Evolutionary conservation across 2,888 invertebrate genomes (phyloP), one percentile per base, ranked within the genome.

Genomic region (Agriopis marginaria): DNA sequence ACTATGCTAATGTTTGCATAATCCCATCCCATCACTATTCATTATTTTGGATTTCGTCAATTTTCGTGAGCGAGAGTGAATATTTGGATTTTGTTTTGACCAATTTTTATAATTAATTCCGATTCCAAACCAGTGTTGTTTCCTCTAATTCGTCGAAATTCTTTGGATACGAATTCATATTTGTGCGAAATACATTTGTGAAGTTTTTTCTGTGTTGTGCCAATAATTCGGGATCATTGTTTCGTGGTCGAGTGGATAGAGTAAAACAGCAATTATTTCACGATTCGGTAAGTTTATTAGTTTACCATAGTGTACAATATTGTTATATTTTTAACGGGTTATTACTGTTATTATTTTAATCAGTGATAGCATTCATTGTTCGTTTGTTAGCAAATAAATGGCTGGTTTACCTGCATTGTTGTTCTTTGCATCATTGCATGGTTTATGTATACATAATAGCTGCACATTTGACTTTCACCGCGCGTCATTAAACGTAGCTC

Each of bases 181-280:
- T 51, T 40, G 63, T 40, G 67, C 53, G 66, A 42, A 42, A 66
- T n/a, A 49, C 49, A 7, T 59, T 42, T 42, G 55, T 56, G 39
- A 4, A 40, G 9, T 9, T 17, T 17, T 80, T 80, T 56, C 77
- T 75, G 32, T 80, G 75, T 64, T 79, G 68, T 55, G 74, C 75
- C 66, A 84, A 85, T 71, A 72, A 82, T 55, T 42, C 80, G 58
- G 56, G 79, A 82, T 75, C 75, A 82, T n/a, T 63, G 59, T 60
- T 47, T 60, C 42, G 55, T 66, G 55, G 55, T 63, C 39, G 45
- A 62, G 60, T 54, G 56, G 56, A 47, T 23, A 51, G 51, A 47
- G 3, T 23, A 51, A 44, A 66, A 39, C 60, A 49, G 66, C 66
- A 66, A 66, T n/a, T 63, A 64, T 66, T 72, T 53, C 69, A 32